Percentiles rank a stretch among this genome's conserved stretches.
Conservation (phyloP, 2,888 invertebrate genomes). For the Amiota communis region DNA sequence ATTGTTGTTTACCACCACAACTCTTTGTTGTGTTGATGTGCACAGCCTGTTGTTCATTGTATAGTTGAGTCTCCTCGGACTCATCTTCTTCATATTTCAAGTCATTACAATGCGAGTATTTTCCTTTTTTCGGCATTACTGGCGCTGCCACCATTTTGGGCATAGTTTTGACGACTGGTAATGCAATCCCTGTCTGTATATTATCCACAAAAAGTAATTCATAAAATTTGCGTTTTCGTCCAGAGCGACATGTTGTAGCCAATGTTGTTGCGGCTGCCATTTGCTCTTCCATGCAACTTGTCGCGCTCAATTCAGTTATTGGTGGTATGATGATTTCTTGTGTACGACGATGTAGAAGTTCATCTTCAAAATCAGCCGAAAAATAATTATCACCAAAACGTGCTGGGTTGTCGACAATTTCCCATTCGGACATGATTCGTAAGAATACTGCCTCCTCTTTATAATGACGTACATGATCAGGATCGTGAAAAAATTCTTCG, state of each 20-base stretch:
- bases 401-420: slow-evolving; percentile 65
- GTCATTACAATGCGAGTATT: too few relatives aligned
- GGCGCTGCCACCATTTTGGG: too few relatives aligned
- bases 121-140: not conserved
- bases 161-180: slow-evolving; percentile 42
- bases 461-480: slow-evolving; percentile 70
- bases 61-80: slow-evolving; percentile 50
- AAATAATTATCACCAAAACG: slow-evolving; percentile 61
- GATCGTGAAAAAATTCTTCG: slow-evolving; percentile 72
- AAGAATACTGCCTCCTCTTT: slow-evolving; percentile 69
- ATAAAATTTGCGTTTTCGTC: slow-evolving; percentile 54
- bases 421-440: slow-evolving; percentile 71
- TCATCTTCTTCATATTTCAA: not conserved
- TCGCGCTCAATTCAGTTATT: not conserved
- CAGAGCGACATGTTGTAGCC: not conserved
- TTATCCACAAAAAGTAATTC: slow-evolving; percentile 60
- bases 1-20: too few relatives aligned
- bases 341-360: slow-evolving; percentile 58
- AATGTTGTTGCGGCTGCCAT: not conserved
- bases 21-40: not conserved
- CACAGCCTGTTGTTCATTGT: slow-evolving; percentile 31
- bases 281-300: too few relatives aligned
- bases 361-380: slow-evolving; percentile 71
- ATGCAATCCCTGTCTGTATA: slow-evolving; percentile 59
- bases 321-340: slow-evolving; percentile 31